These are phyloP conservation scores for Dicrostonyx torquatus DNA, from an alignment of 2,797 vertebrate species.

Conservation along the genomic window DNA sequence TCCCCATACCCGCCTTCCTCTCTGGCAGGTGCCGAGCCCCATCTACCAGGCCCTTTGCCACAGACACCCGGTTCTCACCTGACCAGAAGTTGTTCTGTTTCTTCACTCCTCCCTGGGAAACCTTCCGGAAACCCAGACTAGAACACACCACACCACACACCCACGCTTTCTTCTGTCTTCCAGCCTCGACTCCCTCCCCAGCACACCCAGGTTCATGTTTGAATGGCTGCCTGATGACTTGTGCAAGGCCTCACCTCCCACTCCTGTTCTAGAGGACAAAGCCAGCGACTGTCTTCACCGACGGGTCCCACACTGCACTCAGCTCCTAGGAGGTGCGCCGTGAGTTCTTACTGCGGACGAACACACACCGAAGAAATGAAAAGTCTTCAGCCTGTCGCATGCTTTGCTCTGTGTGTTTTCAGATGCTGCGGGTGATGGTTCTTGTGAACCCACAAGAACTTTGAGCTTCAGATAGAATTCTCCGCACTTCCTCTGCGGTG, in stretches of 20 bases:
- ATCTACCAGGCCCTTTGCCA: accelerated
- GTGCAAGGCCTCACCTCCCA: background rate
- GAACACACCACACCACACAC: accelerated
- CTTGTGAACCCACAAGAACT: background rate
- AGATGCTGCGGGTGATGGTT: background rate
- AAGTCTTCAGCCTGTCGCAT: background rate
- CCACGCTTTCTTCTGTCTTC: background rate
- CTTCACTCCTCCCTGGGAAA: background rate
- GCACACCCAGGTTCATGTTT: background rate
- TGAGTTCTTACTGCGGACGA: background rate
- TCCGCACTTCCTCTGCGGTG: background rate
- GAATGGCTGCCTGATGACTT: background rate
- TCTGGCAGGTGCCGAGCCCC: background rate
- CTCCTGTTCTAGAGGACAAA: background rate
- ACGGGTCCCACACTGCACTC: no score
- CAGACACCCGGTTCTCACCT: background rate
- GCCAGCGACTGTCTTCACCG: accelerated
- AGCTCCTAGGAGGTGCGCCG: background rate
- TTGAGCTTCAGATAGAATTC: background rate
- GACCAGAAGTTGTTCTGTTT: background rate
- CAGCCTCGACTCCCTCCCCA: background rate
- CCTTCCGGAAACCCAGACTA: background rate
- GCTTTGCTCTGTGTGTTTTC: background rate
- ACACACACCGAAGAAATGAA: background rate
- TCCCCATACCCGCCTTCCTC: background rate